phyloP scores from a whole-genome alignment of 2,888 invertebrate species.

The Tromatobia lineatoria region DNA sequence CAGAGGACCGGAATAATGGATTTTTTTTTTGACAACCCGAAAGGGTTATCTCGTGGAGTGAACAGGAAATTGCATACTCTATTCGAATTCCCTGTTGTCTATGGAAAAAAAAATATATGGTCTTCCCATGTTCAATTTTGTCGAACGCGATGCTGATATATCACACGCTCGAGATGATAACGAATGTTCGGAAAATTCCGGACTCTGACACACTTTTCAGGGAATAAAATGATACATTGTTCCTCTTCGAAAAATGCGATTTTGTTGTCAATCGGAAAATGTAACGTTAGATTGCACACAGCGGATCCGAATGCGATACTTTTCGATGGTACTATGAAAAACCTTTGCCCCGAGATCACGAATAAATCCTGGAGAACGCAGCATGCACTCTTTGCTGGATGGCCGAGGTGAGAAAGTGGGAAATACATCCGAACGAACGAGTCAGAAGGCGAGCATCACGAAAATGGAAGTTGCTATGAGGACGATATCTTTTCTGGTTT shows the following conservation, averaged over 20 bases:
- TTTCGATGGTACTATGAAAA: conserved; percentile 38
- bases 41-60: conserved; percentile 33
- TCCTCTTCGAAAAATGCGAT: conserved; percentile 12
- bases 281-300: conserved; percentile 31
- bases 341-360: conserved; percentile 37
- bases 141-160: conserved; percentile 1
- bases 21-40: conserved; percentile 42
- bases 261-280: conserved; percentile 40
- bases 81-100: conserved; percentile 18
- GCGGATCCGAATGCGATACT: conserved; percentile 24
- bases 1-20: conserved; percentile 52
- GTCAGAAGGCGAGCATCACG: conserved; percentile 6
- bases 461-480: conserved; percentile 11
- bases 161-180: background rate
- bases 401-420: conserved; percentile 7
- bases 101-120: conserved; percentile 19
- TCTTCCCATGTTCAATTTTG: conserved; percentile 22
- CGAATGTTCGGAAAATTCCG: background rate
- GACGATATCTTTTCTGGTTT: conserved; percentile 12
- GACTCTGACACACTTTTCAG: conserved; percentile 11
- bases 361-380: conserved; percentile 47
- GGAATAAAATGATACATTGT: conserved; percentile 35
- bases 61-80: conserved; percentile 34
- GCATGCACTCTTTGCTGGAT: conserved; percentile 1
- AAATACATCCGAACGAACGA: conserved; percentile 17